Percentiles rank a stretch among this genome's conserved stretches.
These are phyloP conservation scores for Heliconius congener DNA, from an alignment of 1,140 invertebrate genomes.

Conservation along the genomic window DNA sequence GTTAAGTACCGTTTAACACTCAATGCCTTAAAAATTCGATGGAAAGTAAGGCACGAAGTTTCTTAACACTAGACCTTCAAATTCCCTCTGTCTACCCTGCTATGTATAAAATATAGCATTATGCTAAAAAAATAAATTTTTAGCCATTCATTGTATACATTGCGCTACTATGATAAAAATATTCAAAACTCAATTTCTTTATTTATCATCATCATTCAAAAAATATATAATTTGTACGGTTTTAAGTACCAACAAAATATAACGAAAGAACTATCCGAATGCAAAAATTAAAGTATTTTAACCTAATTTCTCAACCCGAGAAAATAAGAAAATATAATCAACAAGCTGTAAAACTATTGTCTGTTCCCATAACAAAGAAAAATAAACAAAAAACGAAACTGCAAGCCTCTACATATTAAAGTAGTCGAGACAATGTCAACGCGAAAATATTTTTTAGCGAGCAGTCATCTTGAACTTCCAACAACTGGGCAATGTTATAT, in stretches of 20 bases:
- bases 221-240: neutral
- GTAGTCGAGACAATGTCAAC: constrained; percentile 53
- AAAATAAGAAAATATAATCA: neutral
- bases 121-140: too few species aligned
- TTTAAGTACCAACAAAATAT: neutral
- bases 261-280: neutral
- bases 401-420: constrained; percentile 30
- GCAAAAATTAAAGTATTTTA: neutral
- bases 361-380: neutral
- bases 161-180: neutral
- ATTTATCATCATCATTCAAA: neutral
- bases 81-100: too few species aligned
- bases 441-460: constrained; percentile 46
- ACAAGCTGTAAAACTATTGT: constrained; percentile 12
- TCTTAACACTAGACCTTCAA: too few species aligned
- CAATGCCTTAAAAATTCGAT: too few species aligned
- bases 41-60: too few species aligned
- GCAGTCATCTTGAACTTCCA: constrained; percentile 56
- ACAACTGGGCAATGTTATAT: constrained; percentile 70
- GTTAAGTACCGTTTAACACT: too few species aligned
- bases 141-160: too few species aligned
- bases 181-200: neutral
- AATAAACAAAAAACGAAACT: constrained; percentile 9
- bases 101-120: too few species aligned
- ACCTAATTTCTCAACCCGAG: neutral